phyloP scores from a whole-genome alignment of 2,113 vertebrate genomes.

The Rana temporaria region DNA sequence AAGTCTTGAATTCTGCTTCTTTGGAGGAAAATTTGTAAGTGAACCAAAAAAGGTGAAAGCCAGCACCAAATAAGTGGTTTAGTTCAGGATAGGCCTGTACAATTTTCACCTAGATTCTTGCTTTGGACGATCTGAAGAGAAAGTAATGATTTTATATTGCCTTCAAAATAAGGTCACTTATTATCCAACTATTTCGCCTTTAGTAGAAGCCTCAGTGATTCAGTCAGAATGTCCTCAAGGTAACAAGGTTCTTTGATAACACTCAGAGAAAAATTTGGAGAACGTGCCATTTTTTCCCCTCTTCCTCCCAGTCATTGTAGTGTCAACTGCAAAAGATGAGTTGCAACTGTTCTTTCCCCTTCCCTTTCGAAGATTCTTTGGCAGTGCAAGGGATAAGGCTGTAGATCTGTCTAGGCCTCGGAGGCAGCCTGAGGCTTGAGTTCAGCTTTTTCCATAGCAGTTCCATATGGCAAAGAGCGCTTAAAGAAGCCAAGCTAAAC shows the following conservation, averaged over 20 bases:
- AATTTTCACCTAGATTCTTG: slow-evolving; percentile 21
- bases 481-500: slow-evolving; percentile 91
- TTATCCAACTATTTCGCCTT: slow-evolving; percentile 8
- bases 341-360: slow-evolving; percentile 31
- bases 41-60: slow-evolving; percentile 27
- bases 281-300: background rate
- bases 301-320: slow-evolving; percentile 48
- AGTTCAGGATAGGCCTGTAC: background rate
- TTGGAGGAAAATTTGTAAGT: background rate
- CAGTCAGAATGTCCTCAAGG: background rate
- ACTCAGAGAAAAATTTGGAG: background rate
- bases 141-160: slow-evolving; percentile 14
- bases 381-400: slow-evolving; percentile 44
- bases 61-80: slow-evolving; percentile 28
- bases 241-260: slow-evolving; percentile 13
- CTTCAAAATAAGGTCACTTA: slow-evolving; percentile 13
- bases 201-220: slow-evolving; percentile 18
- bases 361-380: slow-evolving; percentile 47
- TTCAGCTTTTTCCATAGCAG: slow-evolving; percentile 94
- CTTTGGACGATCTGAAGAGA: background rate
- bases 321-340: slow-evolving; percentile 36
- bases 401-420: slow-evolving; percentile 78
- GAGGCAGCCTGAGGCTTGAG: slow-evolving; percentile 93
- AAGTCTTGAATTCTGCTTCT: background rate
- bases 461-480: slow-evolving; percentile 87